Evolutionary conservation across 2,797 vertebrate species (phyloP).

Genomic region (Cossypha caffra): DNA sequence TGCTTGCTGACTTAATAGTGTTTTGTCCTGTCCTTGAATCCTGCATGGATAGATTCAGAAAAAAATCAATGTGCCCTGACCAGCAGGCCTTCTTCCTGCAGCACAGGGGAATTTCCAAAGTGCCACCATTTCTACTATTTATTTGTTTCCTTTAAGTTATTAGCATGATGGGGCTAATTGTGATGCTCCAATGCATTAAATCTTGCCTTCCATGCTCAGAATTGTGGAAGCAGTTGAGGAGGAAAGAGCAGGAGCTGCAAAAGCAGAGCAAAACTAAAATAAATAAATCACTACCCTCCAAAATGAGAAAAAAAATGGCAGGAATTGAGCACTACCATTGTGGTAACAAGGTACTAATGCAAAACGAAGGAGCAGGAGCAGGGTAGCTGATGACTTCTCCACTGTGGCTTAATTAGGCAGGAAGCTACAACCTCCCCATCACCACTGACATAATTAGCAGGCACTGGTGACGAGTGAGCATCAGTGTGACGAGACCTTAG

Average conservation of each 20-base stretch:
- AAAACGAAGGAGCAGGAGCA: background rate
- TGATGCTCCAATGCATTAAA: conserved; percentile 15
- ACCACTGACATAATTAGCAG: background rate
- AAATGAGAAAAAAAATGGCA: background rate
- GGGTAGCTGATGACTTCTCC: background rate
- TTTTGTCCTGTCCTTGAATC: conserved; percentile 70
- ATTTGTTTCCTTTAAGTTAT: conserved; percentile 49
- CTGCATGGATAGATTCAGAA: conserved; percentile 34
- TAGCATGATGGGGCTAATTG: conserved; percentile 39
- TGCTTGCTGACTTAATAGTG: conserved; percentile 65
- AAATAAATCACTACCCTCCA: background rate
- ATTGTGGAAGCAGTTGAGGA: background rate
- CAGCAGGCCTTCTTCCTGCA: background rate
- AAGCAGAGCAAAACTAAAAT: background rate
- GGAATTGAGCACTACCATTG: background rate
- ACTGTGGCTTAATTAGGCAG: conserved; percentile 17
- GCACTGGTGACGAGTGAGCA: background rate
- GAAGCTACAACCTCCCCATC: background rate
- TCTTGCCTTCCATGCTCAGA: background rate
- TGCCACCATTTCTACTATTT: conserved; percentile 10
- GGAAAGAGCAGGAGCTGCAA: background rate
- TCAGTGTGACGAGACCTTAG: background rate
- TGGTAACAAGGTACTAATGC: background rate
- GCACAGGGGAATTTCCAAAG: background rate
- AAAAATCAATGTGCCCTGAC: conserved; percentile 46